phyloP scores from a whole-genome alignment of 2,113 vertebrate species.

The Chionis minor region DNA sequence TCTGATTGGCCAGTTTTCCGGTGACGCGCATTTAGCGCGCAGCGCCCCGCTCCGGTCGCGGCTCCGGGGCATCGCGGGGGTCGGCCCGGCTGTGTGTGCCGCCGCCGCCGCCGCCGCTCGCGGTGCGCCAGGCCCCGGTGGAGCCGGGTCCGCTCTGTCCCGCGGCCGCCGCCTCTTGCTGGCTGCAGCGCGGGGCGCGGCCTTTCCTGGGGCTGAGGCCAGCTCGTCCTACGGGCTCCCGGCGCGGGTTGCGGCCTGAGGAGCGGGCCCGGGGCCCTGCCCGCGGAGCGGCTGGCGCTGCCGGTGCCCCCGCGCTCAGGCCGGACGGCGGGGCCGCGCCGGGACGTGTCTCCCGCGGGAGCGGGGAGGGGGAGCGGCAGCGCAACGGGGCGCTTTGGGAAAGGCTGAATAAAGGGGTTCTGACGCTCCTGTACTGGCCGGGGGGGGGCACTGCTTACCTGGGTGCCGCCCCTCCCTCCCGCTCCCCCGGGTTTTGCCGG shows the following conservation, averaged over 20 bases:
- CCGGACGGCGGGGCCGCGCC: neutral
- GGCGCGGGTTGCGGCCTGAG: neutral
- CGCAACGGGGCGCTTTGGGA: too few relatives aligned
- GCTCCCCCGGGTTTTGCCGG: neutral
- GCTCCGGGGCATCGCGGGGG: too few relatives aligned
- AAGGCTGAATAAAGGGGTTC: too few relatives aligned
- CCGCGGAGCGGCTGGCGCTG: neutral
- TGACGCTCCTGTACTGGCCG: neutral
- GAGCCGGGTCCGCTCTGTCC: too few relatives aligned
- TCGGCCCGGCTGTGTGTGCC: too few relatives aligned
- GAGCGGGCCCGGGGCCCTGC: too few relatives aligned
- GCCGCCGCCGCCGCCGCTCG: too few relatives aligned
- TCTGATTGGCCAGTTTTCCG: neutral
- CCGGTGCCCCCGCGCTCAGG: neutral
- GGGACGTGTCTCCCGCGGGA: neutral
- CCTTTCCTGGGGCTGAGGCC: neutral
- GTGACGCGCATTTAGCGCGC: neutral
- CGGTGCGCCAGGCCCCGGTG: too few relatives aligned
- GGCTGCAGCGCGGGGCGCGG: neutral
- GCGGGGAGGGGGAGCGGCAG: neutral
- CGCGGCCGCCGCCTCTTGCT: neutral
- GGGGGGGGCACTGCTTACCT: neutral
- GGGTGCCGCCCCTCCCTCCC: fast-evolving
- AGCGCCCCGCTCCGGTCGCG: neutral
- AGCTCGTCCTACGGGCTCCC: too few relatives aligned